phyloP scores from a whole-genome alignment of 2,797 vertebrate species.

The Uromys caudimaculatus region DNA sequence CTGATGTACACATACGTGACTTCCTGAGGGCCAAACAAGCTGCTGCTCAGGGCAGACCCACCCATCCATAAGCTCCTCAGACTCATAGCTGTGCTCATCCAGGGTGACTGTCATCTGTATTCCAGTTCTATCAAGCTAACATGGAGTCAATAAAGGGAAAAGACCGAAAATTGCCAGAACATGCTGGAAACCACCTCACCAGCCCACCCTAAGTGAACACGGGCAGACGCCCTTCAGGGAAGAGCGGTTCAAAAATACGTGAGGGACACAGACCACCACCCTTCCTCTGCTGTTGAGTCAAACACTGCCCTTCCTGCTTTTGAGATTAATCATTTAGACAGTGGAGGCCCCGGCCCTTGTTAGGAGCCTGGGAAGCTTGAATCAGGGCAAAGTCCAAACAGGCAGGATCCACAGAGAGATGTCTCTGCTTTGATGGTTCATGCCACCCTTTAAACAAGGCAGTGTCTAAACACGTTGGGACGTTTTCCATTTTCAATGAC shows the following conservation, averaged over 20 bases:
- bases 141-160: not conserved
- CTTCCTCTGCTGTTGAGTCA: not conserved
- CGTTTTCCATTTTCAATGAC: not conserved
- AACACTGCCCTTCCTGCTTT: not conserved
- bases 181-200: not conserved
- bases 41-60: not conserved
- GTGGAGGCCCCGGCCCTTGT: not conserved
- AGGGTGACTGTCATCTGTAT: not conserved
- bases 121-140: not conserved
- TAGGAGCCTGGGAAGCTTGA: not conserved
- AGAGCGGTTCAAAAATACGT: slow-evolving; percentile 64
- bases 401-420: not conserved
- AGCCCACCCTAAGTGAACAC: not conserved
- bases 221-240: slow-evolving; percentile 55
- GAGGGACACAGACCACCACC: slow-evolving; percentile 55
- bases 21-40: not conserved
- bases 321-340: slow-evolving; percentile 56
- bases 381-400: not conserved
- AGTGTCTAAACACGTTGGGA: not conserved
- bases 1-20: not conserved
- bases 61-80: not conserved
- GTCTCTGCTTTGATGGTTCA: not conserved
- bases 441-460: not conserved
- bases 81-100: not conserved
- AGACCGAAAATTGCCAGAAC: not conserved